A percentile compares a stretch with the other conserved stretches of the same genome.
These are phyloP conservation scores for Apodemia zela DNA, from an alignment of 2,888 invertebrate genomes.

Conservation along the genomic window DNA sequence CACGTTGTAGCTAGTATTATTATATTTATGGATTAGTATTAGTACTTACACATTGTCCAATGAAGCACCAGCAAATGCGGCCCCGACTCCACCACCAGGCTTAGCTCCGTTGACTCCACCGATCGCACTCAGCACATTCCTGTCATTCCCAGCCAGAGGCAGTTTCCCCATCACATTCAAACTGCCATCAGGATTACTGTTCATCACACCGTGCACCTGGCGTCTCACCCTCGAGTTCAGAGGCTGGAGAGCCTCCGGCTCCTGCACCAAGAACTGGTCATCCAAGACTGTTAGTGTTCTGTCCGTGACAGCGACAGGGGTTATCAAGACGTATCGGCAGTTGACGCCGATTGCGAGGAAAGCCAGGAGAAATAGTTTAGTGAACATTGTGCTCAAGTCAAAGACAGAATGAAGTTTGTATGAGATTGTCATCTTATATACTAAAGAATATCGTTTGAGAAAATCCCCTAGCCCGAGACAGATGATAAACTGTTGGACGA, in stretches of 20 bases:
- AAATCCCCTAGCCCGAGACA: no score
- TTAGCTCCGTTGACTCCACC: constrained; percentile 31
- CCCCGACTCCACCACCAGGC: constrained; percentile 32
- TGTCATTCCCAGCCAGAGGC: constrained; percentile 33
- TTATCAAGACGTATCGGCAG: background rate
- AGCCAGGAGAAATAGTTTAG: background rate
- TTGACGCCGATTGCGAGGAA: background rate
- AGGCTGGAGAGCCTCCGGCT: constrained; percentile 22
- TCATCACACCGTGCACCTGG: constrained; percentile 32
- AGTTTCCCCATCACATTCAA: constrained; percentile 33
- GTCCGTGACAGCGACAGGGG: background rate
- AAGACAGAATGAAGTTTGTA: background rate
- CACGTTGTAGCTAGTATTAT: no score
- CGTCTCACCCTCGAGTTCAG: constrained; percentile 30
- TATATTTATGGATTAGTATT: no score
- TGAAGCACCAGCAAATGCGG: constrained; percentile 40
- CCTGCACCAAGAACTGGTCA: constrained; percentile 25
- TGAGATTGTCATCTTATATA: background rate
- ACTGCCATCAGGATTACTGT: constrained; percentile 36
- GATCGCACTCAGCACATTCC: constrained; percentile 36
- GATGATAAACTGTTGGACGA: no score
- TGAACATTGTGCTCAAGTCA: background rate
- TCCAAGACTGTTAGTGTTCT: background rate
- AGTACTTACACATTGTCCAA: constrained; percentile 42
- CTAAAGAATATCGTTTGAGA: no score